Evolutionary conservation across 2,888 invertebrate species (phyloP), one percentile per base, ranked within the genome.

Genomic region (Lycophotia porphyrea): DNA sequence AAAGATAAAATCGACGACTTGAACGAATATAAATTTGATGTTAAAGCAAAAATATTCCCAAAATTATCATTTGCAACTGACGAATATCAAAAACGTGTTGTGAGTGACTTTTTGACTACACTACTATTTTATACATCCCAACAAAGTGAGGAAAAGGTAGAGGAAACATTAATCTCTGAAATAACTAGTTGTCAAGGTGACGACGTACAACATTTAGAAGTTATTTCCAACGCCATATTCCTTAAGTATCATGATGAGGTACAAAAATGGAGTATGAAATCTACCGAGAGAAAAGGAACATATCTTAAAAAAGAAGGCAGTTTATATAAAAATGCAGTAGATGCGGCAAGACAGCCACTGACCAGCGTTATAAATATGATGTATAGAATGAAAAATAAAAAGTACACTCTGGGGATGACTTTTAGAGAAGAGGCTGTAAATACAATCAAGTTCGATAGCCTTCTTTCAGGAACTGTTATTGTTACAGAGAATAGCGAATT

Each of bases 41-140:
- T 77, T 1, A 71, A 74, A 52, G 66, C 52, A 27, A 47, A 64
- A 31, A 64, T 63, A 24, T 84, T 84, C 39, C 84, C 84, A 24
- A 84, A 78, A 65, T 61, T 84, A 1, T n/a, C 60, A 31, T 65
- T 84, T 3, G 52, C 18, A 7, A 5, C 11, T 39, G 52, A 55
- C 2, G 65, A 64, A 24, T 39, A 76, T 31, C 34, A 68, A 5
- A n/a, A 68, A 34, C 21, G 18, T 0, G 31, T 42, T 24, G 72
- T 67, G 5, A 75, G n/a, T 15, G 65, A 66, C 2, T 75, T 84
- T 58, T 74, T 78, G 2, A 65, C 67, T 8, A 65, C 58, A 31
- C 39, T 85, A 60, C 74, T 84, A 24, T 76, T 84, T 70, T 83
- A 79, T 42, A 70, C 76, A 13, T 78, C 73, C 39, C 84, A 84